phyloP scores from a whole-genome alignment of 2,797 vertebrate genomes.

The Anolis apletophallus region DNA sequence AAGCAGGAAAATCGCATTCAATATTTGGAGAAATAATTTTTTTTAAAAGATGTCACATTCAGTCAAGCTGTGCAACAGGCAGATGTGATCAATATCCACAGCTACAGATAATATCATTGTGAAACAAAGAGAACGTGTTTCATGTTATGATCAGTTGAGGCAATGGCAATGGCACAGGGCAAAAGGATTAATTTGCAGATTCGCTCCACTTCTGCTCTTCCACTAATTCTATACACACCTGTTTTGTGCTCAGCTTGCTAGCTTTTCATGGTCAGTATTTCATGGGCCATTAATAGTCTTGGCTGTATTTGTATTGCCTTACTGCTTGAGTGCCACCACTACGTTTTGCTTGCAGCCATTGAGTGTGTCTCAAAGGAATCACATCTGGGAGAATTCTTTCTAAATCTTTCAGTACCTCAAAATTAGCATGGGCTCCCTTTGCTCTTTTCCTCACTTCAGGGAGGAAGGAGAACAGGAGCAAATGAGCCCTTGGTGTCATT shows the following conservation, averaged over 20 bases:
- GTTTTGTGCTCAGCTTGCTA: not conserved
- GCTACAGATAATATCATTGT: not conserved
- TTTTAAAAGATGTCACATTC: not conserved
- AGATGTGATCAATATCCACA: fast-evolving
- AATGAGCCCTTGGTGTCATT: slow-evolving; percentile 29
- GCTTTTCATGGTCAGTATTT: fast-evolving
- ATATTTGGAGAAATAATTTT: not conserved
- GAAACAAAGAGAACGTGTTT: slow-evolving; percentile 15
- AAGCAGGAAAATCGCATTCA: too few species aligned
- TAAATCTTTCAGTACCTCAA: slow-evolving; percentile 36
- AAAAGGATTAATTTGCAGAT: slow-evolving; percentile 5
- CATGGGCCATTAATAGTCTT: not conserved
- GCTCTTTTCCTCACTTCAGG: slow-evolving; percentile 30
- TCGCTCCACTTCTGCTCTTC: not conserved
- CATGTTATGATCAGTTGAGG: not conserved
- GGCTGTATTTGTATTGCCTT: not conserved
- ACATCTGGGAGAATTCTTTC: not conserved
- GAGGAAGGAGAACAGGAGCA: slow-evolving; percentile 43
- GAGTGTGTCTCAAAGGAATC: slow-evolving; percentile 1
- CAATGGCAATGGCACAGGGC: not conserved
- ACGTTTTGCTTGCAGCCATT: not conserved
- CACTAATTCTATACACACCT: not conserved
- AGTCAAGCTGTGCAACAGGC: slow-evolving; percentile 24
- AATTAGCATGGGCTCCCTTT: slow-evolving; percentile 21
- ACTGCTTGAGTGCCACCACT: not conserved